Evolutionary conservation across 1,140 invertebrate species (phyloP).

Genomic region (Nebria ingens): DNA sequence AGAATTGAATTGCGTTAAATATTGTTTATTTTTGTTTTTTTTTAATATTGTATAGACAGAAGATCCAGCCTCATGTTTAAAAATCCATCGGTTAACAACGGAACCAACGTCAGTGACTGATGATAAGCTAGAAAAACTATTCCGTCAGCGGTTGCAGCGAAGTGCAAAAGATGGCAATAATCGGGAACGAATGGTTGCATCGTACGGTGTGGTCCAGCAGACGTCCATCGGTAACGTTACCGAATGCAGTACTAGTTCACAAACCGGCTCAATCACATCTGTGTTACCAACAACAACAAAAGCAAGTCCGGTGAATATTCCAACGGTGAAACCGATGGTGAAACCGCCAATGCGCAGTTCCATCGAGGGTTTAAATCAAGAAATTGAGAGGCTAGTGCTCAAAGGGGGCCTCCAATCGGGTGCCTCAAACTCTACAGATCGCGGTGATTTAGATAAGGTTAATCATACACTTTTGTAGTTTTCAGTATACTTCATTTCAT

Average conservation of each 20-base stretch:
- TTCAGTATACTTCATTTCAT: too few species aligned
- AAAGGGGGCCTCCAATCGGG: constrained; percentile 28
- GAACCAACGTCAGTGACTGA: constrained; percentile 32
- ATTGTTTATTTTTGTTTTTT: constrained; percentile 13
- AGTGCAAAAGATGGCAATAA: constrained; percentile 37
- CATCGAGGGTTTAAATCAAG: constrained; percentile 75
- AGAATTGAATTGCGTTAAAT: neutral
- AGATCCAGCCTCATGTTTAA: constrained; percentile 31
- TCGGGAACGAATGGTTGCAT: constrained; percentile 39
- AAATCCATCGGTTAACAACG: constrained; percentile 33
- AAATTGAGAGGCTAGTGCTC: constrained; percentile 65
- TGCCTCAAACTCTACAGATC: constrained; percentile 34
- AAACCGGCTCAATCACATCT: constrained; percentile 18
- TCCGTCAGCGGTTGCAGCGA: constrained; percentile 42
- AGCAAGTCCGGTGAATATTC: constrained; percentile 46
- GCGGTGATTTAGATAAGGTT: constrained; percentile 37
- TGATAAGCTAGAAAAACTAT: constrained; percentile 41
- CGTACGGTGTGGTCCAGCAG: constrained; percentile 34
- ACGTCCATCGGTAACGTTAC: constrained; percentile 33
- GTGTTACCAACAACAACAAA: constrained; percentile 30
- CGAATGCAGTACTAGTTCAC: constrained; percentile 37
- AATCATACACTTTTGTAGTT: too few species aligned
- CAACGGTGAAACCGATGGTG: constrained; percentile 40
- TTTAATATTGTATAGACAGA: constrained; percentile 53
- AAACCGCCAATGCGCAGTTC: constrained; percentile 64